Base-by-base conservation (phyloP, 1,140 invertebrate genomes). In the Colletes latitarsis region DNA sequence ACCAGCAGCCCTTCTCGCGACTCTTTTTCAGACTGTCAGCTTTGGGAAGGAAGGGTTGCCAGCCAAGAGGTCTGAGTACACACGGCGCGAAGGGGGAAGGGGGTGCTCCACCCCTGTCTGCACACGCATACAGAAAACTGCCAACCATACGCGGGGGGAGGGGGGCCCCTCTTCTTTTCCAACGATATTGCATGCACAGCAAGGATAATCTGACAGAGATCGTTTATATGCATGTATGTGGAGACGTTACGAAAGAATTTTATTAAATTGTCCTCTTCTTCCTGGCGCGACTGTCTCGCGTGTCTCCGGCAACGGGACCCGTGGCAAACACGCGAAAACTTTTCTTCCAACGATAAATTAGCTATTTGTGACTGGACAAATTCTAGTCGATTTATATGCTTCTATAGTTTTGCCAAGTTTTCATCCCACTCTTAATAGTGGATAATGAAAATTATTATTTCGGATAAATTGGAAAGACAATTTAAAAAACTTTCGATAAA, bases 21-120 rank as follows among this genome's bases (percentile, higher is more conserved):
- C 77, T 74, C 71, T 80, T 75, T 80, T 80, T 60, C 71, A 67
- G 43, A 64, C 71, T 67, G 63, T 67, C 77, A 67, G 63, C 41
- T 58, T 46, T 80, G 19, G 68, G 62, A 58, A 57, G 49, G 77
- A 81, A n/a, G 73, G 80, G 80, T 77, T 77, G 80, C 73, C 57
- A n/a, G 39, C 70, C 15, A 52, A 81, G 74, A 66, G 67, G 80
- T 82, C 80, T 82, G 74, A 64, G 79, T 49, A 43, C 52, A 64
- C 41, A 68, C 9, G 30, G 30, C 1, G 15, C 0, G 21, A 15
- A 60, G 15, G 21, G 12, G 49, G n/a, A 2, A 21, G 14, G 30
- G 72, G 49, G 49, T 17, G 21, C 21, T 17, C 39, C 15, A 21
- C 17, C 49, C 64, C 57, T 57, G 49, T 64, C 49, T 77, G 58